Evolutionary conservation across 1,140 invertebrate species (phyloP).

Genomic region (Forficula auricularia): DNA sequence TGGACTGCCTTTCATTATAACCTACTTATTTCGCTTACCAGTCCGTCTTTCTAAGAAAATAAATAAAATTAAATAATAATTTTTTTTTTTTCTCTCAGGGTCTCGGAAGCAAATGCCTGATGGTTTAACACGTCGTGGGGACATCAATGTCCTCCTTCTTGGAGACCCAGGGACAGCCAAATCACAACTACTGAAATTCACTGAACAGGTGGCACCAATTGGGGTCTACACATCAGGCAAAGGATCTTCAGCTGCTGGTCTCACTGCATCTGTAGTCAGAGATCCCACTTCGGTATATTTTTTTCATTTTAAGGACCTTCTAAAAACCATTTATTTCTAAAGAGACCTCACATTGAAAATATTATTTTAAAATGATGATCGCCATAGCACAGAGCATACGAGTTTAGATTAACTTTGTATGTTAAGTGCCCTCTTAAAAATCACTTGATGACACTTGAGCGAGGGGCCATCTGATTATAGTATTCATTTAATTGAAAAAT

Average conservation of each 20-base stretch:
- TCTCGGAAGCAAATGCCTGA: conserved; percentile 83
- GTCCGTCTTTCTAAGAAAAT: too few species aligned
- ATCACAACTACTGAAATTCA: conserved; percentile 94
- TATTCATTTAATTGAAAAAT: too few species aligned
- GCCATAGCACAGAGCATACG: background rate
- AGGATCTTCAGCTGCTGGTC: conserved; percentile 93
- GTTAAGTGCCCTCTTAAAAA: background rate
- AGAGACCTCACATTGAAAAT: background rate
- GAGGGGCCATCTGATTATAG: too few species aligned
- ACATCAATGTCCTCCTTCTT: conserved; percentile 89
- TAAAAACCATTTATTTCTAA: conserved; percentile 4
- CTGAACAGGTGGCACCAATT: conserved; percentile 88
- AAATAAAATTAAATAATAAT: too few species aligned
- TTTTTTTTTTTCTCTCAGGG: conserved; percentile 25
- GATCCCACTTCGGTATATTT: conserved; percentile 71
- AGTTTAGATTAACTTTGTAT: background rate
- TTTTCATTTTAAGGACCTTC: too few species aligned
- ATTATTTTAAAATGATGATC: conserved; percentile 1
- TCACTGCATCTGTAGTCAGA: conserved; percentile 91
- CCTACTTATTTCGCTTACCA: too few species aligned
- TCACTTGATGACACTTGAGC: too few species aligned
- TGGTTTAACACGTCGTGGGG: conserved; percentile 83
- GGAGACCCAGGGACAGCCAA: conserved; percentile 99
- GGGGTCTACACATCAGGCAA: conserved; percentile 97
- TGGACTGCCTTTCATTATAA: too few species aligned